Percentiles rank a stretch among this genome's conserved stretches.
Conservation (phyloP, 2,888 invertebrate species). For the Stictocephala bisonia region DNA sequence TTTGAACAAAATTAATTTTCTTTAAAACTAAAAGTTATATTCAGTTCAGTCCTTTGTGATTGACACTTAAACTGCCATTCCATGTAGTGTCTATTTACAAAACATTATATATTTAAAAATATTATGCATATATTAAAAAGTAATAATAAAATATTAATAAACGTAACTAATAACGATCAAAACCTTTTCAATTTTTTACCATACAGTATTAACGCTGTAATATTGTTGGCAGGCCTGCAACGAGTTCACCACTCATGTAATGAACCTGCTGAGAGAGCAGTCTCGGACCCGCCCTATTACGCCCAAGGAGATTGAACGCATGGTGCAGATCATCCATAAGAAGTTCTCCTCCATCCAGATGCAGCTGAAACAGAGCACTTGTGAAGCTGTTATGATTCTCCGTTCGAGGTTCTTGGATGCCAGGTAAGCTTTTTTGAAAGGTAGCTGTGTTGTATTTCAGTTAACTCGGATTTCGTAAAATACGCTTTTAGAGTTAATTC, state of each 20-base stretch:
- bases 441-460: too few species aligned
- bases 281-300: conserved; percentile 98
- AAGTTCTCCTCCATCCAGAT: conserved; percentile 98
- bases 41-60: too few species aligned
- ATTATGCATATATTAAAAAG: too few species aligned
- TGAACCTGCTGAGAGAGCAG: conserved; percentile 96
- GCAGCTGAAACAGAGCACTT: conserved; percentile 99
- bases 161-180: too few species aligned
- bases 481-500: too few species aligned
- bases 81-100: too few species aligned
- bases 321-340: conserved; percentile 99
- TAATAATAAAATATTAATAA: neutral
- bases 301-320: conserved; percentile 98
- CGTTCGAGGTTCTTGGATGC: conserved; percentile 83
- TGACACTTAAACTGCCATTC: too few species aligned
- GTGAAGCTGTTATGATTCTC: conserved; percentile 99
- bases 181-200: neutral
- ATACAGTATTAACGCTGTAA: neutral
- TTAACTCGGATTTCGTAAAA: too few species aligned
- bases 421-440: too few species aligned
- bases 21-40: too few species aligned
- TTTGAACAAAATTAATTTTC: too few species aligned
- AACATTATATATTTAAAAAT: neutral
- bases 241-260: conserved; percentile 99
- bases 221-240: conserved; percentile 84